Evolutionary conservation across 2,113 vertebrate genomes (phyloP).

Genomic region (Stictonetta naevosa): DNA sequence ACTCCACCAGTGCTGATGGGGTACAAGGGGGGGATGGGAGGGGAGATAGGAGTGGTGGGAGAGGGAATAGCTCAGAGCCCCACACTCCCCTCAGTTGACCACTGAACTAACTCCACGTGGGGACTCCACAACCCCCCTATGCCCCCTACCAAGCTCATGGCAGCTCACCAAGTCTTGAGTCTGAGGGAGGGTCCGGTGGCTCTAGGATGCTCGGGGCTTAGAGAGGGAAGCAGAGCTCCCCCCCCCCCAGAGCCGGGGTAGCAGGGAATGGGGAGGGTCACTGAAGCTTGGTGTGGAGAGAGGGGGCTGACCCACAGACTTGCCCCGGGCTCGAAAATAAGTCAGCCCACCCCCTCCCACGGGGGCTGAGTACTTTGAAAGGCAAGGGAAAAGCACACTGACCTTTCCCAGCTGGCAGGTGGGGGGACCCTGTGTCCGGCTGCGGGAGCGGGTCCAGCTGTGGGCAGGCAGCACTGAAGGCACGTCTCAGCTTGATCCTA

Average conservation of each 20-base stretch:
- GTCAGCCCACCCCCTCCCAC: background rate
- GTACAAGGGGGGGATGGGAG: too few relatives aligned
- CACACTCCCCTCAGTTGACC: too few relatives aligned
- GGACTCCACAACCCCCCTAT: too few relatives aligned
- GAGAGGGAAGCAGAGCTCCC: background rate
- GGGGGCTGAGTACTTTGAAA: fast-evolving
- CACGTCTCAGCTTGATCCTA: background rate
- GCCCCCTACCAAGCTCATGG: too few relatives aligned
- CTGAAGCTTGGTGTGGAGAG: background rate
- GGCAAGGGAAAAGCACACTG: background rate
- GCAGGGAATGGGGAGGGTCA: background rate
- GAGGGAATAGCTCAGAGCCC: background rate
- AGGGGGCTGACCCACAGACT: background rate
- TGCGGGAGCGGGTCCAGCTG: too few relatives aligned
- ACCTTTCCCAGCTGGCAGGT: background rate
- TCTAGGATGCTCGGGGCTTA: background rate
- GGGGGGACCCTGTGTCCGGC: background rate
- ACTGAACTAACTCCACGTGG: too few relatives aligned
- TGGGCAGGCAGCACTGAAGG: fast-evolving
- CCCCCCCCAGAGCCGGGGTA: too few relatives aligned
- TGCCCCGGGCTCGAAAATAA: background rate
- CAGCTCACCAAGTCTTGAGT: background rate
- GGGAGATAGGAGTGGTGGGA: fast-evolving
- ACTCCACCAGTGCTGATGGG: fast-evolving
- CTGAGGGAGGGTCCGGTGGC: fast-evolving